Conservation (phyloP, 2,888 invertebrate species). For the Cheilosia vernalis region DNA sequence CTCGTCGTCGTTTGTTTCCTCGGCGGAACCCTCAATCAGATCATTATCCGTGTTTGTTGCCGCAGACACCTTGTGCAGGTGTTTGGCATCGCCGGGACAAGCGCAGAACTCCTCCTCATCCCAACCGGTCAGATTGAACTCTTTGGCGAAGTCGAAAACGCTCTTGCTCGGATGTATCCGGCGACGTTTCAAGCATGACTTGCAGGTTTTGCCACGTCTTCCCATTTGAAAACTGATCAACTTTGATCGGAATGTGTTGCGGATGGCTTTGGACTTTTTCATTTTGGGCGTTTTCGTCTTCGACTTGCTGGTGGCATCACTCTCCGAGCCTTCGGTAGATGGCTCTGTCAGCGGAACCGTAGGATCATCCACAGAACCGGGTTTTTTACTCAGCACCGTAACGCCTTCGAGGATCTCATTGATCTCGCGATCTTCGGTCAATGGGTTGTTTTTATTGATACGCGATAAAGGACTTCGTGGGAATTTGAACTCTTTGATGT, state of each 20-base stretch:
- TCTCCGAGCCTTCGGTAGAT: constrained; percentile 50
- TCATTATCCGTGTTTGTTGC: constrained; percentile 59
- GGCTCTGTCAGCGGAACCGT: constrained; percentile 40
- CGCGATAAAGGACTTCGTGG: constrained; percentile 80
- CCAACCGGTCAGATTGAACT: constrained; percentile 78
- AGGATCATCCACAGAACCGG: constrained; percentile 28
- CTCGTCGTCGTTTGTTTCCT: constrained; percentile 76
- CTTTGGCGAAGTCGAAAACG: constrained; percentile 81
- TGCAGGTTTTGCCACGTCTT: constrained; percentile 79
- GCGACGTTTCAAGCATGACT: constrained; percentile 81
- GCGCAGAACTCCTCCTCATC: constrained; percentile 80
- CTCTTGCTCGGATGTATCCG: constrained; percentile 82
- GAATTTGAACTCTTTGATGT: constrained; percentile 81
- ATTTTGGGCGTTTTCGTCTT: constrained; percentile 82
- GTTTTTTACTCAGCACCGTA: constrained; percentile 60
- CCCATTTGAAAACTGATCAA: constrained; percentile 81
- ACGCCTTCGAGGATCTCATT: constrained; percentile 65
- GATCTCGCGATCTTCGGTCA: constrained; percentile 76
- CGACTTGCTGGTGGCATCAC: constrained; percentile 77
- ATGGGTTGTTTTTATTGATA: constrained; percentile 73
- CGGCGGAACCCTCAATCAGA: constrained; percentile 76
- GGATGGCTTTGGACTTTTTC: constrained; percentile 82
- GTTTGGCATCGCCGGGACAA: constrained; percentile 77
- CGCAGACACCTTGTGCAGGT: constrained; percentile 65
- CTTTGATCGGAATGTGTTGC: constrained; percentile 82